Evolutionary conservation across 2,797 vertebrate species (phyloP).

Genomic region (Malacoctenus gilli): DNA sequence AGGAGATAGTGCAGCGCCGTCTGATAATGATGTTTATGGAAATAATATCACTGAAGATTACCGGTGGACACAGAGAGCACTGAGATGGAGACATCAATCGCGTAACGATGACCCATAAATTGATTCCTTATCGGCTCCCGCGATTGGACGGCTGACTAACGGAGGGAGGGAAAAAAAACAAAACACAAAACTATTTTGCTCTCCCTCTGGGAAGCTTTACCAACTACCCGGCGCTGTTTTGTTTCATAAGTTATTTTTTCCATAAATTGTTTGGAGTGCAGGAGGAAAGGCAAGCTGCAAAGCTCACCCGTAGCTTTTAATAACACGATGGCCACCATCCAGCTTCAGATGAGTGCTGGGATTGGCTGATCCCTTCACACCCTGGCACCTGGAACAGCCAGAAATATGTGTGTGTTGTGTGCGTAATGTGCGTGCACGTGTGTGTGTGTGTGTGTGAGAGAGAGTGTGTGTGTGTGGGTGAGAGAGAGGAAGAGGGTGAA

Average conservation of each 20-base stretch:
- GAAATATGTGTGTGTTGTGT: slow-evolving; percentile 63
- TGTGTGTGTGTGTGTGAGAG: neutral
- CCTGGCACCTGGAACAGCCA: slow-evolving; percentile 90
- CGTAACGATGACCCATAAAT: slow-evolving; percentile 50
- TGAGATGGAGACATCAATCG: slow-evolving; percentile 67
- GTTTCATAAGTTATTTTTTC: slow-evolving; percentile 61
- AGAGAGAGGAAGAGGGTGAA: slow-evolving; percentile 41
- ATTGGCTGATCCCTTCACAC: slow-evolving; percentile 84
- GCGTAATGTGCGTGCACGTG: slow-evolving; percentile 32
- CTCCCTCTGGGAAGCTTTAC: slow-evolving; percentile 38
- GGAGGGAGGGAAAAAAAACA: no score
- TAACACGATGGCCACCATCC: slow-evolving; percentile 92
- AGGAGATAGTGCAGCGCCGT: slow-evolving; percentile 60
- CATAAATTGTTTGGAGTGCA: slow-evolving; percentile 70
- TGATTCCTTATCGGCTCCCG: slow-evolving; percentile 62
- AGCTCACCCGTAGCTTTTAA: slow-evolving; percentile 93
- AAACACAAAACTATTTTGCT: slow-evolving; percentile 45
- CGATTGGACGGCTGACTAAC: slow-evolving; percentile 43
- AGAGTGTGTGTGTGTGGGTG: slow-evolving; percentile 13
- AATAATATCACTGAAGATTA: slow-evolving; percentile 73
- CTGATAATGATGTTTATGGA: slow-evolving; percentile 74
- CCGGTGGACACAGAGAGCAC: slow-evolving; percentile 60
- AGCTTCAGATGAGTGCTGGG: slow-evolving; percentile 86
- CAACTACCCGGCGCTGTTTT: slow-evolving; percentile 47
- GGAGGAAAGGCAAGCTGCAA: slow-evolving; percentile 82